A percentile compares a stretch with the other conserved stretches of the same genome.
These are phyloP conservation scores for Melanargia galathea DNA, from an alignment of 2,888 invertebrate genomes.

Conservation along the genomic window DNA sequence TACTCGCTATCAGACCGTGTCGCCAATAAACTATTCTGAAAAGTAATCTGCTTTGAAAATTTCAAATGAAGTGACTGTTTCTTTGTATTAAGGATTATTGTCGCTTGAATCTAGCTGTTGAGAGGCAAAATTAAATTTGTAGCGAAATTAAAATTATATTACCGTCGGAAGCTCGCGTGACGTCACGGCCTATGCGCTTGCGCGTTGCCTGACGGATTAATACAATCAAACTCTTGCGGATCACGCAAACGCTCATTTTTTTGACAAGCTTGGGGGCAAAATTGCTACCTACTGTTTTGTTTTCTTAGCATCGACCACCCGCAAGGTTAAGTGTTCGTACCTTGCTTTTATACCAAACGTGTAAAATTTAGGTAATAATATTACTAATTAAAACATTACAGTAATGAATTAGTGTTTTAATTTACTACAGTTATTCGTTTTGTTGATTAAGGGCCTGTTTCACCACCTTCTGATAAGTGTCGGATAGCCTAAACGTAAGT, in stretches of 20 bases:
- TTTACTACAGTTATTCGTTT: too few species aligned
- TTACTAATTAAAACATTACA: too few species aligned
- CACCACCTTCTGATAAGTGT: too few species aligned
- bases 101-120: slow-evolving; percentile 30
- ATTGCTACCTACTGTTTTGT: slow-evolving; percentile 38
- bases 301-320: slow-evolving; percentile 39
- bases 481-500: too few species aligned
- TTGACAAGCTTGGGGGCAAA: slow-evolving; percentile 49
- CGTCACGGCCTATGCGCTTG: slow-evolving; percentile 58
- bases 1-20: slow-evolving; percentile 56
- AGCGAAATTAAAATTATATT: slow-evolving; percentile 49
- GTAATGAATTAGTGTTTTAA: too few species aligned
- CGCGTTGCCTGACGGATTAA: slow-evolving; percentile 60
- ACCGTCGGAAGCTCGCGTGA: slow-evolving; percentile 60
- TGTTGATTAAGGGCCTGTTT: too few species aligned
- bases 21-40: slow-evolving; percentile 47
- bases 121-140: slow-evolving; percentile 40
- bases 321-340: slow-evolving; percentile 10
- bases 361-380: too few species aligned
- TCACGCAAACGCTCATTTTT: slow-evolving; percentile 53
- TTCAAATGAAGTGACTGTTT: slow-evolving; percentile 18
- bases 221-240: slow-evolving; percentile 52
- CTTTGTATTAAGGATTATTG: slow-evolving; percentile 31
- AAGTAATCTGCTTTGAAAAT: slow-evolving; percentile 28
- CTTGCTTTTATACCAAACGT: neutral